A percentile compares a stretch with the other conserved stretches of the same genome.
phyloP scores from a whole-genome alignment of 2,888 invertebrate genomes.

The Conomelus anceps region DNA sequence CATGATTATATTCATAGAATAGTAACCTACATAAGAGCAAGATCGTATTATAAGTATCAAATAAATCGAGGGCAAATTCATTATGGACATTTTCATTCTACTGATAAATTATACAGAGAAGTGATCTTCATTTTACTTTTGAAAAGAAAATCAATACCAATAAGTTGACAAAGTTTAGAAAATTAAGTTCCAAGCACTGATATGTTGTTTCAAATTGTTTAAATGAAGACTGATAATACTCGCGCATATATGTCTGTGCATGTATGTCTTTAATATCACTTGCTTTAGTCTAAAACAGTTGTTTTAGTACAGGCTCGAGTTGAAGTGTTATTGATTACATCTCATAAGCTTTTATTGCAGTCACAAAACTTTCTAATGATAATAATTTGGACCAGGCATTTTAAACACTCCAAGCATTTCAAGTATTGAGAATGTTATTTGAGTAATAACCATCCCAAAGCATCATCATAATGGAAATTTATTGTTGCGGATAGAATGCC shows the following conservation, averaged over 20 bases:
- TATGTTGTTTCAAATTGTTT: neutral
- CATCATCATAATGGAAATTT: neutral
- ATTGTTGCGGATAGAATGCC: neutral
- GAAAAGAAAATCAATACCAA: neutral
- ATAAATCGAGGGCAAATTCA: no score
- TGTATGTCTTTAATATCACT: neutral
- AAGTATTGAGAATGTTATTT: neutral
- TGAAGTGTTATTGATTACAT: neutral
- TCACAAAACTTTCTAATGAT: neutral
- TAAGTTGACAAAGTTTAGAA: neutral
- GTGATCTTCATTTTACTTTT: no score
- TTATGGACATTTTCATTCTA: no score
- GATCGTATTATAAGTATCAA: no score
- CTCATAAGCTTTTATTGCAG: neutral
- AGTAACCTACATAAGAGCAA: no score
- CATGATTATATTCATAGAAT: no score
- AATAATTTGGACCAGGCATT: no score
- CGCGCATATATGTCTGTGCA: no score
- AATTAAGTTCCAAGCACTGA: neutral
- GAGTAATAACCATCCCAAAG: neutral
- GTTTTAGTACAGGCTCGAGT: neutral
- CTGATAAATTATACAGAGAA: no score
- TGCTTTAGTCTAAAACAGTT: neutral
- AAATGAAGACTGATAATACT: neutral
- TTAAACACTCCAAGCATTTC: neutral